Percentiles rank a stretch among this genome's conserved stretches.
Conservation (phyloP, 2,888 invertebrate genomes). For the Nymphalis polychloros region DNA sequence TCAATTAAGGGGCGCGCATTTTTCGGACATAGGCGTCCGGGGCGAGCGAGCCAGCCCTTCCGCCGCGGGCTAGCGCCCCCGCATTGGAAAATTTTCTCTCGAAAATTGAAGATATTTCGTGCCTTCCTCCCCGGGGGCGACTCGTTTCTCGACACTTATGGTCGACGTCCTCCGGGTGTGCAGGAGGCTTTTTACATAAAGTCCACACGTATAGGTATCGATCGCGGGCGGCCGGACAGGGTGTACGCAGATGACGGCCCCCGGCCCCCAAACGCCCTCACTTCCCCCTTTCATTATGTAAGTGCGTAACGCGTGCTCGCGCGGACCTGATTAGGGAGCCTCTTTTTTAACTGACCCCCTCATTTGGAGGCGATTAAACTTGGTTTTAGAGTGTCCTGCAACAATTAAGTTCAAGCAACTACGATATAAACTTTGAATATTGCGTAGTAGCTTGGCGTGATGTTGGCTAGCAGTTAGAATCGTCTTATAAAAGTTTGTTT, state of each 20-base stretch:
- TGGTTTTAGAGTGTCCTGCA: constrained; percentile 72
- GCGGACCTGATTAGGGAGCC: constrained; percentile 80
- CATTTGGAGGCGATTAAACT: constrained; percentile 76
- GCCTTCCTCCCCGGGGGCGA: constrained; percentile 78
- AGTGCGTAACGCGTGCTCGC: constrained; percentile 82
- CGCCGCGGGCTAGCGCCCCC: constrained; percentile 77
- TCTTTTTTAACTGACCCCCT: constrained; percentile 81
- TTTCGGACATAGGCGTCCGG: constrained; percentile 77
- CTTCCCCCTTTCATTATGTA: constrained; percentile 81
- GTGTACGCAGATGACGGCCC: constrained; percentile 81
- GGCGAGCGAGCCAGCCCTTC: constrained; percentile 71
- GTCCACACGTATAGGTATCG: constrained; percentile 82
- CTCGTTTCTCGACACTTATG: constrained; percentile 81
- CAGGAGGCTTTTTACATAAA: constrained; percentile 82
- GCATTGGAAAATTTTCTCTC: constrained; percentile 81
- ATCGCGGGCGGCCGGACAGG: constrained; percentile 79
- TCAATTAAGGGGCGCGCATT: constrained; percentile 79
- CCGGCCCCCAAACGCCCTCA: constrained; percentile 59
- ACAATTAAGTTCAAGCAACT: constrained; percentile 52
- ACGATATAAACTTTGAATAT: constrained; percentile 31
- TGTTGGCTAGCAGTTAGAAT: background rate
- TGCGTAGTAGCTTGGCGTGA: constrained; percentile 8
- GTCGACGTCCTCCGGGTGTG: constrained; percentile 79
- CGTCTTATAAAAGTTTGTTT: background rate
- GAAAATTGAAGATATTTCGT: constrained; percentile 81